phyloP scores from a whole-genome alignment of 2,888 invertebrate species.

The Drosophila neonasuta region DNA sequence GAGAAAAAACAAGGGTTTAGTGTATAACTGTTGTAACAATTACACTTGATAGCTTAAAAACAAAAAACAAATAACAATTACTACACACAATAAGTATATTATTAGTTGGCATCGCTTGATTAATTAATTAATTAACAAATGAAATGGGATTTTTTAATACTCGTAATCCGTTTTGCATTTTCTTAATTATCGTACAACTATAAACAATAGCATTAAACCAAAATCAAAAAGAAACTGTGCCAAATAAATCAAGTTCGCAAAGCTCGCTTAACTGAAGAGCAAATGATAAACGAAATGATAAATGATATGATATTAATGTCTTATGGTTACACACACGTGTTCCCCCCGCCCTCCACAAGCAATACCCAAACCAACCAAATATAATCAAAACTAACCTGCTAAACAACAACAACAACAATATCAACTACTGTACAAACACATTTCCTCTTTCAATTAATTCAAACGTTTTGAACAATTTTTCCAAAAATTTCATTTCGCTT shows the following conservation, averaged over 20 bases:
- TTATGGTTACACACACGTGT: constrained; percentile 82
- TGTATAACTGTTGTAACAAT: constrained; percentile 48
- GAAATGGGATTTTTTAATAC: constrained; percentile 32
- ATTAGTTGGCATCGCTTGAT: constrained; percentile 80
- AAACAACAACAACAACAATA: constrained; percentile 25
- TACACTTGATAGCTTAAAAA: constrained; percentile 40
- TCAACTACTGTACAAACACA: constrained; percentile 23
- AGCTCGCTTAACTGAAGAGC: constrained; percentile 25
- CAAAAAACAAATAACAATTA: constrained; percentile 24
- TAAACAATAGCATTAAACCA: constrained; percentile 21
- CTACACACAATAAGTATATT: constrained; percentile 40
- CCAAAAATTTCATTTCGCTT: constrained; percentile 48
- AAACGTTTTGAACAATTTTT: constrained; percentile 29
- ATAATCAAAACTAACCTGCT: constrained; percentile 31
- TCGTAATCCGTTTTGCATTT: constrained; percentile 66
- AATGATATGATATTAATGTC: constrained; percentile 76
- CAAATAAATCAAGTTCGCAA: constrained; percentile 31
- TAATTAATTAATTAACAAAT: constrained; percentile 42
- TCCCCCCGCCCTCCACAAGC: constrained; percentile 31
- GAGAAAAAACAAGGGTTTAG: constrained; percentile 13
- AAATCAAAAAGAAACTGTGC: constrained; percentile 44
- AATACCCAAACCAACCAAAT: constrained; percentile 15
- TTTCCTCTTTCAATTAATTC: constrained; percentile 29
- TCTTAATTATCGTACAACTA: constrained; percentile 48
- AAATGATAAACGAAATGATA: constrained; percentile 43